phyloP scores from a whole-genome alignment of 2,797 vertebrate species.

The Typhlichthys subterraneus region DNA sequence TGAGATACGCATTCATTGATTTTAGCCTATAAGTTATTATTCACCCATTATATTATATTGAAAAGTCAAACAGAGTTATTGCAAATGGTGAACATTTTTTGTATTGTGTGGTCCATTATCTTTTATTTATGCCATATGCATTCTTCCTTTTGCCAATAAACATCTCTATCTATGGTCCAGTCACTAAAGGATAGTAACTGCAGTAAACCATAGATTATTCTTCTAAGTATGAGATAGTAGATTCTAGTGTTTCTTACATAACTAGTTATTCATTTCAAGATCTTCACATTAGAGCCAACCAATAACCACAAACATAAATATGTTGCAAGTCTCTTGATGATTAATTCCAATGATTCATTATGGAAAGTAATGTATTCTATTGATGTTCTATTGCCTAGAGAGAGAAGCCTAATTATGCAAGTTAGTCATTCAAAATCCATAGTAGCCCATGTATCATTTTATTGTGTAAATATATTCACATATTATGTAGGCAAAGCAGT shows the following conservation, averaged over 20 bases:
- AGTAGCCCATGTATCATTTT: slow-evolving; percentile 29
- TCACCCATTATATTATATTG: no score
- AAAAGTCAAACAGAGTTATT: neutral
- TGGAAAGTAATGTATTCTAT: slow-evolving; percentile 46
- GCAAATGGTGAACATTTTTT: slow-evolving; percentile 12
- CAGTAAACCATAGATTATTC: no score
- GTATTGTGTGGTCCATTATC: neutral
- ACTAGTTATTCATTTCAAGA: slow-evolving; percentile 23
- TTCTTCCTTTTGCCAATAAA: neutral
- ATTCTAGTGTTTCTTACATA: neutral
- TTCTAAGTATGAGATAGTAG: no score
- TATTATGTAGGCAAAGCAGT: slow-evolving; percentile 4
- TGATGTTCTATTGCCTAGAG: slow-evolving; percentile 51
- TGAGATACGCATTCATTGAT: no score
- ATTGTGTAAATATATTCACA: slow-evolving; percentile 33
- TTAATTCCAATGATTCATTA: slow-evolving; percentile 25
- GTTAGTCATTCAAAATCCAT: slow-evolving; percentile 35
- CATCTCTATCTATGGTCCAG: neutral
- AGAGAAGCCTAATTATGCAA: slow-evolving; percentile 46
- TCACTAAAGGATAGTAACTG: no score
- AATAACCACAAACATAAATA: no score
- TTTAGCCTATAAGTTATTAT: no score
- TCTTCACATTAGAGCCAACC: slow-evolving; percentile 9
- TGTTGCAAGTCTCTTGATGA: slow-evolving; percentile 15
- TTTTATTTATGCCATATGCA: neutral